These are phyloP conservation scores for Caenorhabditis uteleia DNA, from an alignment of 2,888 invertebrate species.

Conservation along the genomic window DNA sequence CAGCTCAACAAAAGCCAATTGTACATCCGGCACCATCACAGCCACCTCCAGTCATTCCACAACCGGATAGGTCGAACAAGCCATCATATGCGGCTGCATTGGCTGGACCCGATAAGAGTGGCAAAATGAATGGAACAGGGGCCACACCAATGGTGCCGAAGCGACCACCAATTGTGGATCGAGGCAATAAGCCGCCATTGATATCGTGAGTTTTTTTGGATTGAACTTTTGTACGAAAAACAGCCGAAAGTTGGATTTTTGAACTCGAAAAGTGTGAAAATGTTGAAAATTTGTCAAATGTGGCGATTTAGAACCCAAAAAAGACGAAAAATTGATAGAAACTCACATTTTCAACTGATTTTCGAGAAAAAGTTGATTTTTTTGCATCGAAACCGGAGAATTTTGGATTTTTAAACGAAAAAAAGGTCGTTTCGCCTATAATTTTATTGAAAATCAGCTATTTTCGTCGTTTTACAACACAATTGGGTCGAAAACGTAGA, in stretches of 20 bases:
- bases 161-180: background rate
- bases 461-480: too few species aligned
- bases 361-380: background rate
- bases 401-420: conserved; percentile 7
- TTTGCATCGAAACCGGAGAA: background rate
- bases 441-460: background rate
- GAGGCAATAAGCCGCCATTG: conserved; percentile 1
- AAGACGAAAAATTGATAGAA: background rate
- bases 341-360: background rate
- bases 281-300: too few species aligned
- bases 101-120: background rate
- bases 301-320: too few species aligned
- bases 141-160: background rate
- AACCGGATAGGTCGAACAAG: background rate
- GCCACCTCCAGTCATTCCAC: background rate
- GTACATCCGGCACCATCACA: background rate
- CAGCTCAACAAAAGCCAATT: background rate
- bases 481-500: too few species aligned
- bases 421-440: too few species aligned
- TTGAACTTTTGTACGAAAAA: background rate
- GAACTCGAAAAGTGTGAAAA: too few species aligned
- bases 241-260: background rate
- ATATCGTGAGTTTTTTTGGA: conserved; percentile 8
- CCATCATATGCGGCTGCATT: too few species aligned
- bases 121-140: background rate